Conservation (phyloP, 2,113 vertebrate genomes). For the Thymallus thymallus region DNA sequence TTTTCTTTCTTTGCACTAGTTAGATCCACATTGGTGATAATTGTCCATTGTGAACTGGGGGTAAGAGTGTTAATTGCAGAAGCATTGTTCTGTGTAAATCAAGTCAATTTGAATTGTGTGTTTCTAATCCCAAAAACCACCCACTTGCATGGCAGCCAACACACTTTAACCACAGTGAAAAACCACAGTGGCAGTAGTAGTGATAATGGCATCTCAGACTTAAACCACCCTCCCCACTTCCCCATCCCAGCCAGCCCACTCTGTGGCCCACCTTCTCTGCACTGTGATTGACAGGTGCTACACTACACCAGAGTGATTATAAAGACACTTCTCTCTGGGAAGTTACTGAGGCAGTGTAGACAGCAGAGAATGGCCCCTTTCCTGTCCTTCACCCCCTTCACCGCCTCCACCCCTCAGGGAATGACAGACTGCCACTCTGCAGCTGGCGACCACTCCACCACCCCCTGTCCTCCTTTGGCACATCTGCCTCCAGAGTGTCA, state of each 20-base stretch:
- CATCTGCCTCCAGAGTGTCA: slow-evolving; percentile 19
- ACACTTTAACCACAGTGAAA: too few species aligned
- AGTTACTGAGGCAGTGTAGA: slow-evolving; percentile 29
- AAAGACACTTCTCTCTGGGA: slow-evolving; percentile 23
- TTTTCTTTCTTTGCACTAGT: too few species aligned
- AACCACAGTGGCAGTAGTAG: too few species aligned
- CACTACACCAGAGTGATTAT: slow-evolving; percentile 40
- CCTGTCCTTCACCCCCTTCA: background rate
- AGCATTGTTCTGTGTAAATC: too few species aligned
- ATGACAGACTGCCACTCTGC: background rate
- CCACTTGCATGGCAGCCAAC: too few species aligned
- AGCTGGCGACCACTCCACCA: slow-evolving; percentile 12
- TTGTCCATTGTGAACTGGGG: too few species aligned
- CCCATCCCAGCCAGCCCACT: background rate
- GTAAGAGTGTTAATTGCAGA: too few species aligned
- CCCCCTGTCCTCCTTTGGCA: background rate
- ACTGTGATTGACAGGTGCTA: slow-evolving; percentile 57
- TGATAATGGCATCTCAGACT: too few species aligned
- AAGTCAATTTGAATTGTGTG: too few species aligned
- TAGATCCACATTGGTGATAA: too few species aligned
- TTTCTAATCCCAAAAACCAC: too few species aligned
- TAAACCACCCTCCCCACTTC: too few species aligned
- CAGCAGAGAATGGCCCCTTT: slow-evolving; percentile 51
- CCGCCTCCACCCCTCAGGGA: slow-evolving; percentile 5
- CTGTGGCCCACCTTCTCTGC: background rate